Conservation (phyloP, 2,797 vertebrate genomes). For the Hyperoplus lanceolatus region DNA sequence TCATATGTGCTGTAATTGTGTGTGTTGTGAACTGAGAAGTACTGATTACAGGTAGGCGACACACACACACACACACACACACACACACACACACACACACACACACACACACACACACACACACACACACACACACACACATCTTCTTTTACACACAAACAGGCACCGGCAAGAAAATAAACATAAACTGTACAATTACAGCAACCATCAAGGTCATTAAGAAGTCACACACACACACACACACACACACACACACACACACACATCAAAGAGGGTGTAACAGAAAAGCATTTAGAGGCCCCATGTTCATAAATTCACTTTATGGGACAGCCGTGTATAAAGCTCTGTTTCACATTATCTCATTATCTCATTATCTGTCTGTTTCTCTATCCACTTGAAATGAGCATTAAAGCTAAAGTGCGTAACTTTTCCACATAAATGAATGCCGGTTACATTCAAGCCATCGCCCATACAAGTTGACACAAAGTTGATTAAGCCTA, state of each 20-base stretch:
- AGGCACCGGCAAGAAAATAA: slow-evolving; percentile 9
- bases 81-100: slow-evolving; percentile 13
- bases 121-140: slow-evolving; percentile 18
- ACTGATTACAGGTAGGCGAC: slow-evolving; percentile 44
- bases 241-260: slow-evolving; percentile 6
- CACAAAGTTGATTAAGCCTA: no score
- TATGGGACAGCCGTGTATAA: slow-evolving; percentile 33
- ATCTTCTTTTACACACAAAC: not conserved
- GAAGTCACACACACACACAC: slow-evolving; percentile 13
- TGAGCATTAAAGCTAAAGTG: no score
- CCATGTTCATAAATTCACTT: slow-evolving; percentile 29
- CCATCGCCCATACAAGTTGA: no score
- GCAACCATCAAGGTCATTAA: slow-evolving; percentile 39
- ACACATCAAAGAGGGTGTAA: slow-evolving; percentile 11
- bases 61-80: slow-evolving; percentile 12
- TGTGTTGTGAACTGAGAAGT: slow-evolving; percentile 24
- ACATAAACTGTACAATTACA: slow-evolving; percentile 30
- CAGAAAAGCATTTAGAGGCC: slow-evolving; percentile 25
- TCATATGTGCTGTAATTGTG: slow-evolving; percentile 57
- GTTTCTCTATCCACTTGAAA: not conserved
- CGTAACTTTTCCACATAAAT: no score
- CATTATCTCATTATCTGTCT: no score
- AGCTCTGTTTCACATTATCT: not conserved
- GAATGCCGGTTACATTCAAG: no score
- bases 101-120: slow-evolving; percentile 13